These are phyloP conservation scores for Phanerotoma sp. DNA, from an alignment of 2,888 invertebrate genomes.

Conservation along the genomic window DNA sequence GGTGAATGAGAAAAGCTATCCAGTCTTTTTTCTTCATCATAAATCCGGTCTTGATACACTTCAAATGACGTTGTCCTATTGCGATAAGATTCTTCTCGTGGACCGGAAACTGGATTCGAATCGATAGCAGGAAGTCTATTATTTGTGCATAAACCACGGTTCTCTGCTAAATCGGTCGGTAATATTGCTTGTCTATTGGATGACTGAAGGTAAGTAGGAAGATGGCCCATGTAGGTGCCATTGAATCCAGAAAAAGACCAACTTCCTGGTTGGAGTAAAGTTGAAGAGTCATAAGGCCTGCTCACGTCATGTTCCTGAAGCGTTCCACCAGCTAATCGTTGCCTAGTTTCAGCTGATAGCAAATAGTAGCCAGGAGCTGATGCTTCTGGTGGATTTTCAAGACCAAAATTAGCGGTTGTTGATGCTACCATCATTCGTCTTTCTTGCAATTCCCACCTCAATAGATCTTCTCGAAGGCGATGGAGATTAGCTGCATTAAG, in stretches of 20 bases:
- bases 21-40: constrained; percentile 31
- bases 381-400: constrained; percentile 28
- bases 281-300: constrained; percentile 47
- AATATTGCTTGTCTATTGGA: constrained; percentile 25
- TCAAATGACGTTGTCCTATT: constrained; percentile 24
- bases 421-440: constrained; percentile 55
- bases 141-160: constrained; percentile 16
- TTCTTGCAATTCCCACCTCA: constrained; percentile 56
- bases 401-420: constrained; percentile 31
- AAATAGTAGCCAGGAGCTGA: constrained; percentile 52
- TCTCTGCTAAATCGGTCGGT: constrained; percentile 28
- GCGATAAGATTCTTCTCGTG: constrained; percentile 5
- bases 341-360: constrained; percentile 46
- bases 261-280: constrained; percentile 45
- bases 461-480: constrained; percentile 51
- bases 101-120: constrained; percentile 20
- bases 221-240: constrained; percentile 43
- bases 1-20: constrained; percentile 31
- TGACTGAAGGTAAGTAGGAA: constrained; percentile 42
- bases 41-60: constrained; percentile 24
- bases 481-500: constrained; percentile 51
- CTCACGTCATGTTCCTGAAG: constrained; percentile 31
- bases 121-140: constrained; percentile 21
- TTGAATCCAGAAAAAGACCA: constrained; percentile 49
- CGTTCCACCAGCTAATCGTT: constrained; percentile 39